Evolutionary conservation across 2,888 invertebrate genomes (phyloP).

Genomic region (Portevinia maculata): DNA sequence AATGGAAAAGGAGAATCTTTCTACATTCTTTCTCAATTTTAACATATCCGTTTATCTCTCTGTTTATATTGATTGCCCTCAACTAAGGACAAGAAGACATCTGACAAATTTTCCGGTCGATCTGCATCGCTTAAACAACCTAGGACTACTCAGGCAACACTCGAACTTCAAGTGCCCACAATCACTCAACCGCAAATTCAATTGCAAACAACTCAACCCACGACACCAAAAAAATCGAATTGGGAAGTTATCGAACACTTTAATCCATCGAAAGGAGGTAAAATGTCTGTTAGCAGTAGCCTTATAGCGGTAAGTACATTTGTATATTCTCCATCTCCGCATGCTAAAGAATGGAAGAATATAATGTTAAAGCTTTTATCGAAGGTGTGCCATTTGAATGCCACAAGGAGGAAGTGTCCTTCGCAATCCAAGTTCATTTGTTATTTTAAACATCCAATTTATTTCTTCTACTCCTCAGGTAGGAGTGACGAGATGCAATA

Average conservation of each 20-base stretch:
- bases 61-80: not conserved
- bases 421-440: constrained; percentile 37
- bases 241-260: constrained; percentile 97
- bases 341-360: too few relatives aligned
- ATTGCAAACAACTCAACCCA: constrained; percentile 84
- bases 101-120: constrained; percentile 83
- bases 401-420: not conserved
- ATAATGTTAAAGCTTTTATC: not conserved
- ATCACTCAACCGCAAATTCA: constrained; percentile 71
- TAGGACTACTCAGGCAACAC: constrained; percentile 78
- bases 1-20: constrained; percentile 7
- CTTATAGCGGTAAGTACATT: constrained; percentile 85
- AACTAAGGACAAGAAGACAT: constrained; percentile 74
- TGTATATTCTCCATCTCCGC: constrained; percentile 8
- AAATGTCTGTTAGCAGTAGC: constrained; percentile 86
- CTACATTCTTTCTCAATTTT: not conserved
- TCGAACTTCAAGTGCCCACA: constrained; percentile 80
- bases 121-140: constrained; percentile 85
- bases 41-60: not conserved
- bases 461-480: constrained; percentile 77
- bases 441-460: constrained; percentile 47
- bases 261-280: constrained; percentile 86
- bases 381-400: constrained; percentile 19
- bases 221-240: constrained; percentile 90
- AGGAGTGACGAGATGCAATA: constrained; percentile 82